Evolutionary conservation across 2,888 invertebrate species (phyloP).

Genomic region (Bhutanitis thaidina): DNA sequence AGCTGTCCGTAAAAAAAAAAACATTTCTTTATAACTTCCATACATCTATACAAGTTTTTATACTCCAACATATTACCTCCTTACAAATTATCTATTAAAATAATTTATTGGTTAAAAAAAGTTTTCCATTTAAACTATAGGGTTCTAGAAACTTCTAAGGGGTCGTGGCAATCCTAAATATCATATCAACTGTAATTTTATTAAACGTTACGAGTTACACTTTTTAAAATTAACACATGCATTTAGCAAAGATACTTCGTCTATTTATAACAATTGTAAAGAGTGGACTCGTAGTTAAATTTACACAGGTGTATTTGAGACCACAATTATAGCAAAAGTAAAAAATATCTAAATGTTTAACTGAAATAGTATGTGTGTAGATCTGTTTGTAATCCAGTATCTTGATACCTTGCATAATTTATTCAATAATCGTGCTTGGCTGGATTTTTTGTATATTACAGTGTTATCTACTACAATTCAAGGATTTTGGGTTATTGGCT

Average conservation of each 20-base stretch:
- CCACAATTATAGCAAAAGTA: conserved; percentile 35
- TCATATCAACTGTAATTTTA: conserved; percentile 44
- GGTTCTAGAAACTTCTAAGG: conserved; percentile 23
- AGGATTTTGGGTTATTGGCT: conserved; percentile 28
- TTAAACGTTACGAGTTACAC: conserved; percentile 31
- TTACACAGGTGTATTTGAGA: conserved; percentile 62
- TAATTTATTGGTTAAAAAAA: background rate
- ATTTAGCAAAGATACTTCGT: conserved; percentile 31
- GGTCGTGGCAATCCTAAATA: conserved; percentile 43
- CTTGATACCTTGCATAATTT: conserved; percentile 35
- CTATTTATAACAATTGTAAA: conserved; percentile 28
- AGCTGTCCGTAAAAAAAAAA: background rate
- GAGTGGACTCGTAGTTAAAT: conserved; percentile 39
- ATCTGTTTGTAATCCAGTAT: conserved; percentile 48
- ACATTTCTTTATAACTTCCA: conserved; percentile 5
- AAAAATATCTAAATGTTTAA: conserved; percentile 39
- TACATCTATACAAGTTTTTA: conserved; percentile 15
- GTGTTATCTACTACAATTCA: conserved; percentile 23
- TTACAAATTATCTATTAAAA: background rate
- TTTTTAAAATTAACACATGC: conserved; percentile 39
- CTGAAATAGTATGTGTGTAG: conserved; percentile 51
- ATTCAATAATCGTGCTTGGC: conserved; percentile 58
- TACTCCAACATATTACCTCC: background rate
- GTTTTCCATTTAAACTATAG: background rate
- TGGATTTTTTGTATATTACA: conserved; percentile 41